Percentiles rank a stretch among this genome's conserved stretches.
Evolutionary conservation across 2,113 vertebrate species (phyloP).

Genomic region (Echinops telfairi): DNA sequence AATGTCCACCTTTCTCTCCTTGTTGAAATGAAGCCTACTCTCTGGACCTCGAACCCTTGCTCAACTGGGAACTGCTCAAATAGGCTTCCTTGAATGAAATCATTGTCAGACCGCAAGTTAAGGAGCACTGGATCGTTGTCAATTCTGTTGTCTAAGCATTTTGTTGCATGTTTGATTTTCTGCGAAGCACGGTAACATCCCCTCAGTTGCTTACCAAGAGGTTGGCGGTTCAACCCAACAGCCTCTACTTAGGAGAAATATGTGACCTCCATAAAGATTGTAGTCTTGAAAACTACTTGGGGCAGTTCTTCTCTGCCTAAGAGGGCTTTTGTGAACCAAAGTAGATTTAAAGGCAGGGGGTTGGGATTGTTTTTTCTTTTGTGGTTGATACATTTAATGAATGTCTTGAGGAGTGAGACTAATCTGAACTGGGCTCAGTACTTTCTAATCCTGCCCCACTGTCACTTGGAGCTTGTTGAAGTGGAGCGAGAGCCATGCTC

Average conservation of each 20-base stretch:
- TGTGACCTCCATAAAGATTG: too few species aligned
- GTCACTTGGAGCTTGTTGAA: background rate
- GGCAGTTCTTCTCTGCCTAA: too few species aligned
- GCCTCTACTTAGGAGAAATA: too few species aligned
- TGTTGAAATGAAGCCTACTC: conserved; percentile 4
- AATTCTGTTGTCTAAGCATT: background rate
- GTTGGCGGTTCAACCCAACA: too few species aligned
- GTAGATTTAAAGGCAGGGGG: too few species aligned
- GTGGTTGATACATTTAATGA: conserved; percentile 29
- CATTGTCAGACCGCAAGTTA: background rate
- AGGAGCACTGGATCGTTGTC: conserved; percentile 8
- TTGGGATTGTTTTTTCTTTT: background rate
- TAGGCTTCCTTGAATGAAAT: background rate
- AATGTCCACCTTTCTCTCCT: conserved; percentile 18
- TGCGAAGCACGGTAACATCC: conserved; percentile 23
- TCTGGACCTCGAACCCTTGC: conserved; percentile 9
- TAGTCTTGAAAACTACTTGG: too few species aligned
- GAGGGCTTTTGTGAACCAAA: too few species aligned
- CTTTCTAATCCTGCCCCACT: background rate
- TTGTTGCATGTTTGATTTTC: conserved; percentile 4
- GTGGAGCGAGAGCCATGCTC: background rate
- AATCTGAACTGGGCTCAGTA: background rate
- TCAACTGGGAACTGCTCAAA: conserved; percentile 13
- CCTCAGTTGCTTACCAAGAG: background rate
- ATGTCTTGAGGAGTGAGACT: background rate